Percentiles rank a stretch among this genome's conserved stretches.
phyloP scores from a whole-genome alignment of 2,888 invertebrate genomes.

The Clostera curtula region DNA sequence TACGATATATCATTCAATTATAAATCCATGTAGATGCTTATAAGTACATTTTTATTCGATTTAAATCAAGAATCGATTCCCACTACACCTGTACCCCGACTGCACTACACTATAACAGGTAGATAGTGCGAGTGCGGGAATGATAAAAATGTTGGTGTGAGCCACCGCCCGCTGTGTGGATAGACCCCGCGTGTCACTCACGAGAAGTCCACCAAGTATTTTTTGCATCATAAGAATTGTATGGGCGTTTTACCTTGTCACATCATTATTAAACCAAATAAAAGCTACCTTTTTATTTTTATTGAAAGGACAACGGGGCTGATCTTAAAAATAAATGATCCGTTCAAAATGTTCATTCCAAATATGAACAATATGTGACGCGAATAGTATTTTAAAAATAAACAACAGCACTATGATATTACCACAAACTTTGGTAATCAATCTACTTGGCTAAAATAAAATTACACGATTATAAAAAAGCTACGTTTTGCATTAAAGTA shows the following conservation, averaged over 20 bases:
- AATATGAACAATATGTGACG: no score
- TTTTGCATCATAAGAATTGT: conserved; percentile 25
- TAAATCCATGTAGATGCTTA: no score
- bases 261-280: conserved; percentile 27
- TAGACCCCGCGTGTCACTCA: conserved; percentile 58
- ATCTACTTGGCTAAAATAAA: no score
- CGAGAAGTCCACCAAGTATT: conserved; percentile 29
- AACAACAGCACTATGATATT: no score
- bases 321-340: no score
- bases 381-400: no score
- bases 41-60: background rate
- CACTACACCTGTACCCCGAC: conserved; percentile 10
- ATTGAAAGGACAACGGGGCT: conserved; percentile 1
- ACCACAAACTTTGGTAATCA: no score
- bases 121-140: conserved; percentile 42
- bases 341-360: no score
- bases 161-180: conserved; percentile 46
- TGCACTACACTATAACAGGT: conserved; percentile 33
- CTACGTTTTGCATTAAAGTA: no score
- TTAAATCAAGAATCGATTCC: conserved; percentile 24
- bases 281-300: conserved; percentile 3
- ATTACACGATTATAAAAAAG: no score
- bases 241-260: conserved; percentile 27
- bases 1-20: no score
- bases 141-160: conserved; percentile 48